Evolutionary conservation across 2,888 invertebrate species (phyloP).

Genomic region (Nezara viridula): DNA sequence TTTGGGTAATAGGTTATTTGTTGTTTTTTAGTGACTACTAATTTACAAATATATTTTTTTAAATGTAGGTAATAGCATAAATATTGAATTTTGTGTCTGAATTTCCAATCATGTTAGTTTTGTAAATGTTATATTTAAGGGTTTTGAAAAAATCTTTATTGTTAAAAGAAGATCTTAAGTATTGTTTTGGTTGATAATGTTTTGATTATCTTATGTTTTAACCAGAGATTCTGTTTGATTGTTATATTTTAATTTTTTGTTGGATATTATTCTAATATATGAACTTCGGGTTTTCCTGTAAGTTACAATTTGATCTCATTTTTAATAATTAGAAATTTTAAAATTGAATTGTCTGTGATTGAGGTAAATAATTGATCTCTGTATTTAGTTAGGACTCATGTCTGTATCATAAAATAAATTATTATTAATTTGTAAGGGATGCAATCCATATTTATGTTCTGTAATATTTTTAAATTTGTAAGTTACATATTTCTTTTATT

Average conservation of each 20-base stretch:
- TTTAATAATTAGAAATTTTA: neutral
- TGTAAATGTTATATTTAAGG: neutral
- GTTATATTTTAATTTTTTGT: neutral
- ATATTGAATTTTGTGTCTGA: neutral
- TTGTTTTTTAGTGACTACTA: neutral
- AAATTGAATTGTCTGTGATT: neutral
- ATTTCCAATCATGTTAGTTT: slow-evolving; percentile 8
- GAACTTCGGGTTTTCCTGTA: neutral
- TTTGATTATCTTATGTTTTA: neutral
- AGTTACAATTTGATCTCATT: neutral
- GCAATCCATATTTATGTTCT: neutral
- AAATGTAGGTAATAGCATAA: neutral
- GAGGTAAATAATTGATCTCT: neutral
- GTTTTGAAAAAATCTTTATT: neutral
- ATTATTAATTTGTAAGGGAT: slow-evolving; percentile 1
- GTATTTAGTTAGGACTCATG: neutral
- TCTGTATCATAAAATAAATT: neutral
- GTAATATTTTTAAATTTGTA: neutral
- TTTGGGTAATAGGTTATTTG: neutral
- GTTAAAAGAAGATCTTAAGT: neutral
- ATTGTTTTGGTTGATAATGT: neutral
- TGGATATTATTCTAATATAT: neutral
- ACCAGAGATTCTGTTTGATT: neutral
- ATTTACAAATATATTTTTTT: neutral
- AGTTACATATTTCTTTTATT: neutral